Evolutionary conservation across 2,797 vertebrate species (phyloP), one percentile per base, ranked within the genome.

Genomic region (Picus viridis): DNA sequence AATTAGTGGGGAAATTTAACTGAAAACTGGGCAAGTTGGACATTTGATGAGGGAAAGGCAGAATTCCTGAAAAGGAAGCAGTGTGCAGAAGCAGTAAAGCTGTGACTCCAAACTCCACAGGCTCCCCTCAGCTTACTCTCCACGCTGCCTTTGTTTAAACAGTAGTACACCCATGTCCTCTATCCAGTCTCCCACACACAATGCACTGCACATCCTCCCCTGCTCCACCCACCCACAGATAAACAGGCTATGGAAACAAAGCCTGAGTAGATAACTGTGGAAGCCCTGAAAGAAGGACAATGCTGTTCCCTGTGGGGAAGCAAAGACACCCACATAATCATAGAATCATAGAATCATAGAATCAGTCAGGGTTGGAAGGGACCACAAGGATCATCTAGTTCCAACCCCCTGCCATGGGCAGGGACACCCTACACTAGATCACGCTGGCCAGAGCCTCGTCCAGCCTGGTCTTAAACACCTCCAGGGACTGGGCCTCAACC

Each of bases 171-270:
- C 76, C 76, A 47, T 8, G 47, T 56, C 75, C 78, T 83, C 81
- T 39, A 54, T 20, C 18, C 16, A 23, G 74, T 34, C 84, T 89
- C 78, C 65, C 84, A 83, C 73, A 88, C 69, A 54, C 41, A 54
- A 54, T 3, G 0, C 29, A 15, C 68, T 30, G 70, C 81, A 67
- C 0, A 0, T 62, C 75, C 84, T 89, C 54, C 79, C 59, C 56
- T 88, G 19, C 47, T 69, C 51, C 90, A 95, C 85, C 73, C 70
- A 87, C 67, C 63, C 76, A 59, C 88, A 75, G 56, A 81, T 72
- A 77, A 94, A 81, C 75, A 83, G 3, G 18, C 26, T 72, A 65
- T 85, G 69, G 83, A 90, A 91, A 93, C 75, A 91, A 86, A 93
- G 86, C 86, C 64, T 4, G 0, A 81, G 49, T 59, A 85, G 73